Evolutionary conservation across 2,113 vertebrate species (phyloP).

Genomic region (Passer montanus): DNA sequence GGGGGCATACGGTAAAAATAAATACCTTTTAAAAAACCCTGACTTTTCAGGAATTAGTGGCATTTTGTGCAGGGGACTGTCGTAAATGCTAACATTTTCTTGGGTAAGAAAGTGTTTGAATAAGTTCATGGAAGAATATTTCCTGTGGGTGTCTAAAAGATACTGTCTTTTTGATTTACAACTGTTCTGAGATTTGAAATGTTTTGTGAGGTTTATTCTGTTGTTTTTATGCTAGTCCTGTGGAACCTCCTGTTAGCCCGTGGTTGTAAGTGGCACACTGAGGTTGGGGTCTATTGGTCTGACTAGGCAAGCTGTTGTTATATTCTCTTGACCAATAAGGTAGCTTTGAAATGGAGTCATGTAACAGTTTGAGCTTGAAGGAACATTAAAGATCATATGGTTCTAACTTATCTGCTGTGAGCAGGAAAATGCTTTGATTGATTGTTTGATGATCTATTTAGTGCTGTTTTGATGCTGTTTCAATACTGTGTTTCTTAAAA

Average conservation of each 20-base stretch:
- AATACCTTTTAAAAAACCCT: background rate
- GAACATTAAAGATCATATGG: background rate
- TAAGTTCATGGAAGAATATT: background rate
- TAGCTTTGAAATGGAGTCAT: background rate
- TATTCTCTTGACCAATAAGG: accelerated
- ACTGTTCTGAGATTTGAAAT: background rate
- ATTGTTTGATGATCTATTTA: background rate
- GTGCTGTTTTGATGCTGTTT: background rate
- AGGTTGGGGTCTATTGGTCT: background rate
- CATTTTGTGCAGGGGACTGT: background rate
- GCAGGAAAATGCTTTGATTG: background rate
- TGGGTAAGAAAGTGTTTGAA: background rate
- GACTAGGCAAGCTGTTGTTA: background rate
- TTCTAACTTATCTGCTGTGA: background rate
- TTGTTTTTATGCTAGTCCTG: background rate
- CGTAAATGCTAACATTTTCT: background rate
- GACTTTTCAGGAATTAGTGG: background rate
- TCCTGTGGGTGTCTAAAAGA: background rate
- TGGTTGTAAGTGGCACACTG: background rate
- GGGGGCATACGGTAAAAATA: background rate
- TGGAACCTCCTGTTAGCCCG: background rate
- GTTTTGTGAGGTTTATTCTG: background rate
- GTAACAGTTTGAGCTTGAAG: background rate
- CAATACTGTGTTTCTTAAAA: background rate
- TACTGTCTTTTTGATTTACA: background rate